These are phyloP conservation scores for Psammodynastes pulverulentus DNA, from an alignment of 2,113 vertebrate species.

Conservation along the genomic window DNA sequence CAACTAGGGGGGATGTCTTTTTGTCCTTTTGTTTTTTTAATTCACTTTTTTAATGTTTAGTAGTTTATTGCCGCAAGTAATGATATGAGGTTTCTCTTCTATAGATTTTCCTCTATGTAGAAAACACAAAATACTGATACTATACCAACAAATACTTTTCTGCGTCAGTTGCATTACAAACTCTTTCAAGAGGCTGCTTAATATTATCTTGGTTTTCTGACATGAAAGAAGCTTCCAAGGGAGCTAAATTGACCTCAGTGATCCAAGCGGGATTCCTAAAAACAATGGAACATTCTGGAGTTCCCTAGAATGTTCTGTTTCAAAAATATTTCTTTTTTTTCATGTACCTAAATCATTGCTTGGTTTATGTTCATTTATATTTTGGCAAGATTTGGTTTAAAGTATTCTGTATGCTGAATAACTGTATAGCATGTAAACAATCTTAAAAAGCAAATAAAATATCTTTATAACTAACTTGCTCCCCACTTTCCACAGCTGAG, in stretches of 20 bases:
- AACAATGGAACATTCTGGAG: background rate
- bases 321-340: background rate
- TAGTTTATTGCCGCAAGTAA: background rate
- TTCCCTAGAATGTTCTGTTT: background rate
- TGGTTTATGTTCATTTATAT: background rate
- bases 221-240: background rate
- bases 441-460: background rate
- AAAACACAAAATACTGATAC: background rate
- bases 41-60: background rate
- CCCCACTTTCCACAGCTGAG: background rate
- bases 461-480: background rate
- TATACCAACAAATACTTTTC: background rate
- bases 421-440: background rate
- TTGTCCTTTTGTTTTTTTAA: no score
- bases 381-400: background rate
- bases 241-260: background rate
- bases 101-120: background rate
- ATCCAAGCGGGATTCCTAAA: background rate
- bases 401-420: background rate
- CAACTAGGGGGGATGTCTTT: no score
- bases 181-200: background rate
- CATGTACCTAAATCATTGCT: background rate
- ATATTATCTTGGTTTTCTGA: background rate
- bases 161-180: background rate
- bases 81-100: background rate